These are phyloP conservation scores for Aleiodes testaceus DNA, from an alignment of 2,888 invertebrate genomes.

Conservation along the genomic window DNA sequence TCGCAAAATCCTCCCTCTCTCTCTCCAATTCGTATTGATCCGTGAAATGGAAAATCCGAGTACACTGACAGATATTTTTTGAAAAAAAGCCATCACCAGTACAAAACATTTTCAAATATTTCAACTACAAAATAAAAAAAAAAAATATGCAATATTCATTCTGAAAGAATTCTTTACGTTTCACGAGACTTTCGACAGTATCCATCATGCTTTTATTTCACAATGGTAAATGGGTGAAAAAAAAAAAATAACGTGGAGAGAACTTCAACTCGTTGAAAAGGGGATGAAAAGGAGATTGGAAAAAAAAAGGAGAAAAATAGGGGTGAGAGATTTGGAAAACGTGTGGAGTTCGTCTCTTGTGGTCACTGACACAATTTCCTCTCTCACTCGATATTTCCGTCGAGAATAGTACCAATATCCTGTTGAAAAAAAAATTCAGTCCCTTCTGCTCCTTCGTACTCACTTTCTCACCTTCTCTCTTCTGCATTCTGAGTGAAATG, in stretches of 20 bases:
- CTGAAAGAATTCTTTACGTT: no score
- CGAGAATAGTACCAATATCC: constrained; percentile 44
- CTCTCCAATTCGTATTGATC: background rate
- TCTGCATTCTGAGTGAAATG: background rate
- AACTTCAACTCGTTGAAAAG: constrained; percentile 18
- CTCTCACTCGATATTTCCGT: constrained; percentile 43
- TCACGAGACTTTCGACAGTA: no score
- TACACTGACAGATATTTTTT: background rate
- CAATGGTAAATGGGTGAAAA: constrained; percentile 8
- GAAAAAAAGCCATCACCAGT: constrained; percentile 8
- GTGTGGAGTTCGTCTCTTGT: constrained; percentile 16
- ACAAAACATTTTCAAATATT: background rate
- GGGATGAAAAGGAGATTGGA: background rate
- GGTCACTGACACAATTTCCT: constrained; percentile 44
- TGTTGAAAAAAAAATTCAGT: constrained; percentile 3
- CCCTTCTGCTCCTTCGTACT: background rate
- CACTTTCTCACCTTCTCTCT: background rate
- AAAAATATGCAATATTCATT: no score
- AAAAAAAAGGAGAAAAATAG: background rate
- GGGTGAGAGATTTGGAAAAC: constrained; percentile 27
- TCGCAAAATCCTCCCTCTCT: background rate
- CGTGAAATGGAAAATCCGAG: constrained; percentile 2
- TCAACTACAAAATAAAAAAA: no score
- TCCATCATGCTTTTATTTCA: no score
- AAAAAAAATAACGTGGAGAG: constrained; percentile 33